Base-by-base conservation (phyloP, 2,797 vertebrate genomes). In the Enteromius unitaeniatus region DNA sequence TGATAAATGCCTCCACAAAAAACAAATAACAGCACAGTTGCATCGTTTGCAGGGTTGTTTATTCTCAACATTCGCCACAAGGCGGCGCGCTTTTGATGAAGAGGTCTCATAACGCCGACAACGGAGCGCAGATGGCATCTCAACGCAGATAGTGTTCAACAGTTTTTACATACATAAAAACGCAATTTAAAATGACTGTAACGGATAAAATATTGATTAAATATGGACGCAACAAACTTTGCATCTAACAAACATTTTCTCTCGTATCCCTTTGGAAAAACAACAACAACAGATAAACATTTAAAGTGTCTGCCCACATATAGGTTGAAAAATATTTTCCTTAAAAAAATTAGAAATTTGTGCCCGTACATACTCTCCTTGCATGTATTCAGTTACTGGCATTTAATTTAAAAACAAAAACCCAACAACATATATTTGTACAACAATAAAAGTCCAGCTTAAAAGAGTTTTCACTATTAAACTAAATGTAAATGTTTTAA, bases 1-100 rank as follows among this genome's bases (percentile, higher is more conserved):
- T 90, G 88, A 90, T 87, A 84, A 86, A 90, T 90, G 89, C 73
- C 73, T 86, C 77, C 78, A 80, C 72, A 70, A 83, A 80, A 45
- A 88, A 83, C 80, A 88, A 85, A 87, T 88, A 86, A 90, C 86
- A 67, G 81, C 62, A 84, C 73, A 86, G 49, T 42, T 62, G 58
- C 62, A 85, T 82, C 79, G 40, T 85, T 83, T 70, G 81, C 34
- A 81, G 53, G 67, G 37, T 72, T 82, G 79, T 82, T 79, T 72
- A 83, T 75, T 85, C 58, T 34, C 65, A 23, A 74, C 26, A 80
- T 37, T 23, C 17, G 34, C 88, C 88, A 89, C 83, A 75, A 82
- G 87, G 78, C 79, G 86, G 87, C 84, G 77, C 84, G 78, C 67
- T 72, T 85, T 69, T 26, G 28, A 45, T 83, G 28, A 74, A 40